Evolutionary conservation across 2,113 vertebrate species (phyloP).

Genomic region (Pterocles orientalis): DNA sequence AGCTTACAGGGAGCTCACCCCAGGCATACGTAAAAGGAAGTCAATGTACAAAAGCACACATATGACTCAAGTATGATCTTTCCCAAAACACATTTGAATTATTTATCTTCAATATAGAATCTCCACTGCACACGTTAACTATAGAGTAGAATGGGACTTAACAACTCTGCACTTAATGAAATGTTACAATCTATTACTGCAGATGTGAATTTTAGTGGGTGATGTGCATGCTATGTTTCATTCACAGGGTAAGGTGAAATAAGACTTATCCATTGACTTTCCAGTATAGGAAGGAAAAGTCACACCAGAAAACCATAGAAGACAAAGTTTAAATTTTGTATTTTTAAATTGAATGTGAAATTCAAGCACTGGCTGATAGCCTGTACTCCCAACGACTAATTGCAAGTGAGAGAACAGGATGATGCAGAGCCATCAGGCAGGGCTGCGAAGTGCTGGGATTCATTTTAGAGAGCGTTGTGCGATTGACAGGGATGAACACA

Average conservation of each 20-base stretch:
- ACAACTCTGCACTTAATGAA: not conserved
- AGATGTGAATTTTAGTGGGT: not conserved
- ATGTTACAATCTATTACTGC: not conserved
- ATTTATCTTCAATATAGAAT: not conserved
- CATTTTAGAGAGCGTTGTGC: not conserved
- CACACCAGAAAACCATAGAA: not conserved
- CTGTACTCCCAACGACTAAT: not conserved
- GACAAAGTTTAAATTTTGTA: not conserved
- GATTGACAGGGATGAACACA: not conserved
- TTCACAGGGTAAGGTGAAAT: not conserved
- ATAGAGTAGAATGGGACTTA: not conserved
- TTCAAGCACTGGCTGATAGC: not conserved
- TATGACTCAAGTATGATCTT: not conserved
- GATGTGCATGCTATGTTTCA: fast-evolving
- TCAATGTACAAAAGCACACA: not conserved
- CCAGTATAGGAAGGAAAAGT: not conserved
- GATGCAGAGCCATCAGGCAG: not conserved
- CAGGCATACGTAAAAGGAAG: not conserved
- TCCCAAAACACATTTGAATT: not conserved
- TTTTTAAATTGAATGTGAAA: not conserved
- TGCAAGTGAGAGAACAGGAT: not conserved
- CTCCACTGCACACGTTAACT: not conserved
- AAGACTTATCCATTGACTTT: not conserved
- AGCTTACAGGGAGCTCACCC: not conserved
- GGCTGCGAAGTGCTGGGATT: not conserved